phyloP scores from a whole-genome alignment of 2,888 invertebrate species.

The Orchesellides sinensis region DNA sequence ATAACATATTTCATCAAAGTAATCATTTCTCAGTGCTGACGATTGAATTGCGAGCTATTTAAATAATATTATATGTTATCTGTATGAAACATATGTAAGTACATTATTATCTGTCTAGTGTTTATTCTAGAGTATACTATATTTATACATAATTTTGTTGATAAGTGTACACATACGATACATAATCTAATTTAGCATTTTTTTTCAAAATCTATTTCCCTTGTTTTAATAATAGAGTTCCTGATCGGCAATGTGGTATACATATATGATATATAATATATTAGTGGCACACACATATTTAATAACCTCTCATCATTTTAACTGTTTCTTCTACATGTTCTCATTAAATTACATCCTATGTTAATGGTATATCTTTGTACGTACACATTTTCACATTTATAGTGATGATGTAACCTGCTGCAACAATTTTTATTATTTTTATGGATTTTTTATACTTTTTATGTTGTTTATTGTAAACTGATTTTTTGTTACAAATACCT shows the following conservation, averaged over 20 bases:
- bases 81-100: background rate
- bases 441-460: background rate
- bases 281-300: slow-evolving; percentile 18
- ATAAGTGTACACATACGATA: slow-evolving; percentile 3
- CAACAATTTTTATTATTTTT: no score
- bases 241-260: background rate
- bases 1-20: background rate
- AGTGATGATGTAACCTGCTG: background rate
- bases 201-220: slow-evolving; percentile 9
- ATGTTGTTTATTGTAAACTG: no score
- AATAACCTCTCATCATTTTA: background rate
- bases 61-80: no score
- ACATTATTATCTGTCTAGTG: background rate
- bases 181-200: no score
- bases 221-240: background rate
- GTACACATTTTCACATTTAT: slow-evolving; percentile 1
- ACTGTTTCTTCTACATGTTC: background rate
- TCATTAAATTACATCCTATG: background rate
- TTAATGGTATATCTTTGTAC: slow-evolving; percentile 1
- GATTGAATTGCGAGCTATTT: slow-evolving; percentile 30
- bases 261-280: background rate
- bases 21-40: slow-evolving; percentile 21
- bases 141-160: slow-evolving; percentile 17
- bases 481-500: no score
- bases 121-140: slow-evolving; percentile 23